Evolutionary conservation across 2,888 invertebrate genomes (phyloP).

Genomic region (Agriopis leucophaearia): DNA sequence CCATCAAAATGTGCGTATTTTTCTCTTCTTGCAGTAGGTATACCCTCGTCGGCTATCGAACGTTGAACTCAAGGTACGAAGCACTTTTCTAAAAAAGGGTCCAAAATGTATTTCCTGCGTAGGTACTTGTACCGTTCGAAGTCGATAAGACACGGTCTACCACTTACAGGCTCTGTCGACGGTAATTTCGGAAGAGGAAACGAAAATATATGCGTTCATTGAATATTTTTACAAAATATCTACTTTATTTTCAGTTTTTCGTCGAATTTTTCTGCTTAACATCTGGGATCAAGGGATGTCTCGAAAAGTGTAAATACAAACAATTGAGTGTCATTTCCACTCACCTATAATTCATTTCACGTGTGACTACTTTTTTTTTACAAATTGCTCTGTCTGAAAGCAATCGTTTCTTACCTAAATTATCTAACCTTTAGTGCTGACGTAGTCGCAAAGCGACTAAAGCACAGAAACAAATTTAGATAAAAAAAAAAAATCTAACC

Average conservation of each 20-base stretch:
- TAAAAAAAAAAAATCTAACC: no score
- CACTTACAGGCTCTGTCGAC: slow-evolving; percentile 27
- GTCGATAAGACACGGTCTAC: slow-evolving; percentile 38
- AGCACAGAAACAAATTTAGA: no score
- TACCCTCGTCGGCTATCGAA: slow-evolving; percentile 9
- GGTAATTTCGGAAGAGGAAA: slow-evolving; percentile 20
- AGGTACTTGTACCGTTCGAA: slow-evolving; percentile 5
- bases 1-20: neutral
- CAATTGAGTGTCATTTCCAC: no score
- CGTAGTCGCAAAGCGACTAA: no score
- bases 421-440: no score
- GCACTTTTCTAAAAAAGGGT: slow-evolving; percentile 29
- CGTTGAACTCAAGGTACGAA: slow-evolving; percentile 10
- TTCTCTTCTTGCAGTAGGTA: neutral
- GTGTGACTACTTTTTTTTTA: no score
- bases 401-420: no score
- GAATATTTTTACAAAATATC: slow-evolving; percentile 18
- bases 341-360: no score
- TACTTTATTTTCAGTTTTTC: neutral
- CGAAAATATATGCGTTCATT: slow-evolving; percentile 28
- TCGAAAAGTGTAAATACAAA: neutral
- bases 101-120: slow-evolving; percentile 13
- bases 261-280: neutral
- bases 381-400: no score
- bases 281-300: neutral